Conservation (phyloP, 2,113 vertebrate species). For the Thymallus thymallus region DNA sequence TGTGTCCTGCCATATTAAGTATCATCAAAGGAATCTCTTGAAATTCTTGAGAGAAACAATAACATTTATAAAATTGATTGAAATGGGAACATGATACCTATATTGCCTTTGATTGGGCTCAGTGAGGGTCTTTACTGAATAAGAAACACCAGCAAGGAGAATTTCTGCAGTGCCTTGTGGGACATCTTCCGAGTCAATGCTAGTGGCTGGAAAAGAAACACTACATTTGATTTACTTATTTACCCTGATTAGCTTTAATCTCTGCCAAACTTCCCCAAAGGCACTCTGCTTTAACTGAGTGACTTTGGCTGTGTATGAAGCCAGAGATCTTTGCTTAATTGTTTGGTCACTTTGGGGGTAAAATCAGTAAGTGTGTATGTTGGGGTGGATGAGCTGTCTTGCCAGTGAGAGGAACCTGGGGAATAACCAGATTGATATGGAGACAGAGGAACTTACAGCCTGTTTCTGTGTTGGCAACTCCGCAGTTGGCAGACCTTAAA, state of each 20-base stretch:
- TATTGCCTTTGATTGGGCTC: too few species aligned
- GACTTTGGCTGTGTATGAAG: slow-evolving; percentile 40
- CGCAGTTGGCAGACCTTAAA: too few species aligned
- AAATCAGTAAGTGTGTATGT: slow-evolving; percentile 63
- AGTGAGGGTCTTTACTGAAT: not conserved
- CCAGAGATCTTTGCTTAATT: slow-evolving; percentile 61
- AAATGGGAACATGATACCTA: too few species aligned
- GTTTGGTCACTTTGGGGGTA: slow-evolving; percentile 64
- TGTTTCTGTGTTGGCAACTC: too few species aligned
- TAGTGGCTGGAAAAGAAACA: slow-evolving; percentile 33
- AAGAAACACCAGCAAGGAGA: slow-evolving; percentile 27
- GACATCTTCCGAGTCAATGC: slow-evolving; percentile 22
- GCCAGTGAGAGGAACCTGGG: slow-evolving; percentile 10
- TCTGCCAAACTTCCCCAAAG: slow-evolving; percentile 42
- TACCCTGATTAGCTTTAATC: slow-evolving; percentile 48
- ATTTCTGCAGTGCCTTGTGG: slow-evolving; percentile 31
- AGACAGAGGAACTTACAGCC: too few species aligned
- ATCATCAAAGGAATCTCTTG: too few species aligned
- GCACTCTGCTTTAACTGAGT: slow-evolving; percentile 41
- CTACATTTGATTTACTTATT: slow-evolving; percentile 32
- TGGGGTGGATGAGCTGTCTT: slow-evolving; percentile 11
- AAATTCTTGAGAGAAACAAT: too few species aligned
- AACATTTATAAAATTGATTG: too few species aligned
- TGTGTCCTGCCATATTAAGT: not conserved
- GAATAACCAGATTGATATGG: too few species aligned